These are phyloP conservation scores for Deroplatys truncata DNA, from an alignment of 2,888 invertebrate species.

Conservation along the genomic window DNA sequence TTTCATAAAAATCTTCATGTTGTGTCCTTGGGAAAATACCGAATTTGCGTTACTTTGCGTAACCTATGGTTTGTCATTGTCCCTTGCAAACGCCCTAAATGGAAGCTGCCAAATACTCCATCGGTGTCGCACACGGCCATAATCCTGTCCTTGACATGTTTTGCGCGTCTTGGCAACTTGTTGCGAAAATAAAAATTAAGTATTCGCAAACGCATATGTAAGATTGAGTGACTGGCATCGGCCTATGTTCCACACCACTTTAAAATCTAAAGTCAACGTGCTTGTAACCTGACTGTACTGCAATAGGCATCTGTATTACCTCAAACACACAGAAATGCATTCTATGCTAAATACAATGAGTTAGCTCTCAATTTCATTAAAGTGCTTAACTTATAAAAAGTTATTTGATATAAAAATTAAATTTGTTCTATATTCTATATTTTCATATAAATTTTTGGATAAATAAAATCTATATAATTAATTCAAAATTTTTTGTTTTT, in stretches of 20 bases:
- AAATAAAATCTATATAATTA: too few species aligned
- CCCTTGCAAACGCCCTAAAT: neutral
- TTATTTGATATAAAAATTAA: too few species aligned
- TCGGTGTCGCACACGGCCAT: neutral
- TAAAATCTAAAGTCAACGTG: neutral
- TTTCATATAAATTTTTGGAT: too few species aligned
- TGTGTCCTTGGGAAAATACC: too few species aligned
- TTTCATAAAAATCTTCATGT: too few species aligned
- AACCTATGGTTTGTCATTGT: neutral
- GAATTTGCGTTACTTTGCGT: neutral
- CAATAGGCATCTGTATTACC: too few species aligned
- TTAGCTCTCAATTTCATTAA: too few species aligned
- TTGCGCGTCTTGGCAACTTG: neutral
- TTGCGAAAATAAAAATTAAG: conserved; percentile 15
- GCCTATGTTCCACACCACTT: neutral
- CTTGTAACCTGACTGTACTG: neutral
- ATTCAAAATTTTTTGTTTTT: too few species aligned
- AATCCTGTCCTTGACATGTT: conserved; percentile 2
- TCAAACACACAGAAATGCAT: too few species aligned
- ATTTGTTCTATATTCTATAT: too few species aligned
- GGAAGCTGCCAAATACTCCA: neutral
- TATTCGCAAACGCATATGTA: neutral
- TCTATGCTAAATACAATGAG: too few species aligned
- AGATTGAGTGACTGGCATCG: neutral
- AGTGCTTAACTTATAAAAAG: too few species aligned